Evolutionary conservation across 1,140 invertebrate genomes (phyloP).

Genomic region (Drosophila dunni): DNA sequence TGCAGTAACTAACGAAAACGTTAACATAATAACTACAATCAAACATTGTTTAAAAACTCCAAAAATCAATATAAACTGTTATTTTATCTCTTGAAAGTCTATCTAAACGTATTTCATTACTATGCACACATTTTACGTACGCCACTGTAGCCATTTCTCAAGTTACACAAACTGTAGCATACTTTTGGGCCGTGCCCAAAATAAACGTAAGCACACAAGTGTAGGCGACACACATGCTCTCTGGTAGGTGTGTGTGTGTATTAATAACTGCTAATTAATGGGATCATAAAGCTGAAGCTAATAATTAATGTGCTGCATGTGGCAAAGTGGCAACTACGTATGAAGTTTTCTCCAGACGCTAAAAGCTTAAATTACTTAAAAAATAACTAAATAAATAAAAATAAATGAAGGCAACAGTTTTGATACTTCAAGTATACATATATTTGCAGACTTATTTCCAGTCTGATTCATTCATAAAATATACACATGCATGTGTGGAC

Average conservation of each 20-base stretch:
- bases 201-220: not conserved
- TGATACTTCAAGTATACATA: slow-evolving; percentile 13
- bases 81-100: no score
- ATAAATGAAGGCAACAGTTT: not conserved
- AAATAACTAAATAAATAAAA: no score
- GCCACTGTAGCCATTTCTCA: slow-evolving; percentile 6
- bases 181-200: slow-evolving; percentile 29
- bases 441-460: slow-evolving; percentile 65
- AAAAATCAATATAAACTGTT: no score
- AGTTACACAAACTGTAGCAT: slow-evolving; percentile 10
- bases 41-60: no score
- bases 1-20: no score
- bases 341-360: slow-evolving; percentile 1
- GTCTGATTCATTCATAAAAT: slow-evolving; percentile 82
- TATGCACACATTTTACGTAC: not conserved
- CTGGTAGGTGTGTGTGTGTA: slow-evolving; percentile 1
- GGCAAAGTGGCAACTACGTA: not conserved
- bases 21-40: no score
- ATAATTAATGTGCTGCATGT: slow-evolving; percentile 30
- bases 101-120: not conserved
- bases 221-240: slow-evolving; percentile 2
- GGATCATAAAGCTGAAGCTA: slow-evolving; percentile 26
- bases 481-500: not conserved
- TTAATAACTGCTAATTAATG: slow-evolving; percentile 44
- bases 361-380: not conserved